Conservation (phyloP, 2,113 vertebrate genomes). For the Coturnix japonica region DNA sequence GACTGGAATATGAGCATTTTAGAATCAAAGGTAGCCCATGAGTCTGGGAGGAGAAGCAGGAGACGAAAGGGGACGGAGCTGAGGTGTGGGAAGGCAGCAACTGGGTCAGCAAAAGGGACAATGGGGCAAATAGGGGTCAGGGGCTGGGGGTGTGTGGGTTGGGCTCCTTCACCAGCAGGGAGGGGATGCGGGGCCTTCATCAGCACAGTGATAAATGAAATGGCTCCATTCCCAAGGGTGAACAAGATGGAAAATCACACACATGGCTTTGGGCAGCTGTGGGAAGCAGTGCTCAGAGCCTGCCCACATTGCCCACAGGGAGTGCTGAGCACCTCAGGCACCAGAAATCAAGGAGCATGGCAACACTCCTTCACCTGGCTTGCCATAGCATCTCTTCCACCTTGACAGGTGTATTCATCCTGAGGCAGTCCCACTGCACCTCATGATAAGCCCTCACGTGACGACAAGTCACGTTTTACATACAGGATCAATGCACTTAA, state of each 20-base stretch:
- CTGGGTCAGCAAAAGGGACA: not conserved
- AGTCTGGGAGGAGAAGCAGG: not conserved
- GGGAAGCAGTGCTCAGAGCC: not conserved
- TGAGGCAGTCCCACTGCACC: not conserved
- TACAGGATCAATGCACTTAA: not conserved
- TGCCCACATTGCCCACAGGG: not conserved
- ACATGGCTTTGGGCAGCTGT: accelerated
- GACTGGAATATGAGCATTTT: constrained; percentile 57
- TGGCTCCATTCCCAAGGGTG: constrained; percentile 30
- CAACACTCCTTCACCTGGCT: not conserved
- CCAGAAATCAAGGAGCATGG: not conserved
- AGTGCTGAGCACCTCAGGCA: not conserved
- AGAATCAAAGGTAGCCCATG: constrained; percentile 63
- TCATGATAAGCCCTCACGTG: not conserved
- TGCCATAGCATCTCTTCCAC: not conserved
- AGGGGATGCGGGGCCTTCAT: not conserved
- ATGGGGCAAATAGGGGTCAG: not conserved
- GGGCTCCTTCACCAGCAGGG: not conserved
- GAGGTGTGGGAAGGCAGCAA: not conserved
- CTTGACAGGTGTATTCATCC: accelerated
- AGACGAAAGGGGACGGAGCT: constrained; percentile 18
- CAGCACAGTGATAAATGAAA: not conserved
- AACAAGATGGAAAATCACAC: constrained; percentile 38
- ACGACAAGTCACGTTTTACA: not conserved
- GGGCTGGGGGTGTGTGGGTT: accelerated